phyloP scores from a whole-genome alignment of 2,888 invertebrate species.

The Sussaba pulchella region DNA sequence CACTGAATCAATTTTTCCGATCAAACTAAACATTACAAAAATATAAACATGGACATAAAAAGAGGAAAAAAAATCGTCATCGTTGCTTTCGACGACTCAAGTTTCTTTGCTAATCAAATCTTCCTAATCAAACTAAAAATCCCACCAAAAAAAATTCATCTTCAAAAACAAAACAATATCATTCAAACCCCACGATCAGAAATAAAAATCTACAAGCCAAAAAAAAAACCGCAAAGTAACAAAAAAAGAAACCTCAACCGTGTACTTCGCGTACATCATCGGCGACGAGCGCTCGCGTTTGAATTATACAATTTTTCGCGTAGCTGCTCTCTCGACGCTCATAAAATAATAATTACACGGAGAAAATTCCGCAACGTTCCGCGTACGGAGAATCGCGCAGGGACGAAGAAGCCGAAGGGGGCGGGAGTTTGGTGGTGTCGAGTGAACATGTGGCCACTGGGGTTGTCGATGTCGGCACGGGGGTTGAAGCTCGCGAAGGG shows the following conservation, averaged over 20 bases:
- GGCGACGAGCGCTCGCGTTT: conserved; percentile 47
- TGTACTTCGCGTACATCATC: conserved; percentile 36
- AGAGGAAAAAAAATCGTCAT: too few species aligned
- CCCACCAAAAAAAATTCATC: too few species aligned
- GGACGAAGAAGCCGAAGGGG: background rate
- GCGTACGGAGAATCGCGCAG: conserved; percentile 29
- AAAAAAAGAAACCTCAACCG: background rate
- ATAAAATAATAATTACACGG: conserved; percentile 80
- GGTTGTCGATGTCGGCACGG: conserved; percentile 66
- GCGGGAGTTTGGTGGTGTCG: conserved; percentile 60
- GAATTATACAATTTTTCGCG: conserved; percentile 72
- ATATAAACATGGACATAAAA: too few species aligned
- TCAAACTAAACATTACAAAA: too few species aligned
- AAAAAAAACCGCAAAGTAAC: too few species aligned
- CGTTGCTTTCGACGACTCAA: too few species aligned
- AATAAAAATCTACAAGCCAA: too few species aligned
- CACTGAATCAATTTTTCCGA: too few species aligned
- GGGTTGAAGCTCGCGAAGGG: conserved; percentile 51
- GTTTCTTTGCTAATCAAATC: too few species aligned
- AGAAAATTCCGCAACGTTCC: conserved; percentile 72
- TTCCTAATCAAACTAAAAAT: too few species aligned
- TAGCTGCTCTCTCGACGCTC: conserved; percentile 72
- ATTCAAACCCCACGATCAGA: too few species aligned
- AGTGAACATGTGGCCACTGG: conserved; percentile 80
- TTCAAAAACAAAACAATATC: background rate